These are phyloP conservation scores for Lepeophtheirus salmonis DNA, from an alignment of 1,140 invertebrate species.

Conservation along the genomic window DNA sequence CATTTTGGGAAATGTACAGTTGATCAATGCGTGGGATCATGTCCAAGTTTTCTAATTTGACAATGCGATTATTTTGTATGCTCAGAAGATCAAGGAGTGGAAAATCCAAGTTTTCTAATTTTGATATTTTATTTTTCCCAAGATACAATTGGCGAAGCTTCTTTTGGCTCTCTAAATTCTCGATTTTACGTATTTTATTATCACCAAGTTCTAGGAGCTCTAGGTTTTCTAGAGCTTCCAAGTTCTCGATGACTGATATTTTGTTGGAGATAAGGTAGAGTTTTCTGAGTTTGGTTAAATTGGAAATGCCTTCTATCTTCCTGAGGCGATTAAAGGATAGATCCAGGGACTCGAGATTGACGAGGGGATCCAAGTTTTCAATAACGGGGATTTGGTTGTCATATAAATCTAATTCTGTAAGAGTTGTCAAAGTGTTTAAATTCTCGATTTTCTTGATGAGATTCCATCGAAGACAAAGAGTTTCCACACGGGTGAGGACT, in stretches of 20 bases:
- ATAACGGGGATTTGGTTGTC: slow-evolving; percentile 86
- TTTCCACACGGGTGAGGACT: slow-evolving; percentile 47
- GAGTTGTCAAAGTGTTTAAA: slow-evolving; percentile 44
- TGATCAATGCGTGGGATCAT: slow-evolving; percentile 54
- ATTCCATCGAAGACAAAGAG: slow-evolving; percentile 76
- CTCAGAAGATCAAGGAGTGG: slow-evolving; percentile 59
- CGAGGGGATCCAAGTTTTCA: slow-evolving; percentile 63
- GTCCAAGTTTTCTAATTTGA: slow-evolving; percentile 66
- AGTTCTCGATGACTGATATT: slow-evolving; percentile 75
- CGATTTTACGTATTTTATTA: slow-evolving; percentile 73
- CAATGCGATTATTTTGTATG: slow-evolving; percentile 56
- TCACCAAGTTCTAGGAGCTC: slow-evolving; percentile 80
- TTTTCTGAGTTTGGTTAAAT: slow-evolving; percentile 59
- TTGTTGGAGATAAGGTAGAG: slow-evolving; percentile 83
- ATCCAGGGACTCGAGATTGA: slow-evolving; percentile 76
- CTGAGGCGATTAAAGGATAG: slow-evolving; percentile 90
- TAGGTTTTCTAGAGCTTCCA: slow-evolving; percentile 56
- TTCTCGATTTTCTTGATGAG: slow-evolving; percentile 86
- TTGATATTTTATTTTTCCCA: slow-evolving; percentile 89
- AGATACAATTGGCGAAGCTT: slow-evolving; percentile 59
- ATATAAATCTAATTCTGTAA: slow-evolving; percentile 77
- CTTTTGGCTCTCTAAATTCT: slow-evolving; percentile 54
- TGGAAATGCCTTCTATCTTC: slow-evolving; percentile 65
- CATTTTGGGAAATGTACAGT: slow-evolving; percentile 87
- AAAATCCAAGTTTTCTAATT: slow-evolving; percentile 64